Evolutionary conservation across 2,888 invertebrate genomes (phyloP).

Genomic region (Drosophila koepferae): DNA sequence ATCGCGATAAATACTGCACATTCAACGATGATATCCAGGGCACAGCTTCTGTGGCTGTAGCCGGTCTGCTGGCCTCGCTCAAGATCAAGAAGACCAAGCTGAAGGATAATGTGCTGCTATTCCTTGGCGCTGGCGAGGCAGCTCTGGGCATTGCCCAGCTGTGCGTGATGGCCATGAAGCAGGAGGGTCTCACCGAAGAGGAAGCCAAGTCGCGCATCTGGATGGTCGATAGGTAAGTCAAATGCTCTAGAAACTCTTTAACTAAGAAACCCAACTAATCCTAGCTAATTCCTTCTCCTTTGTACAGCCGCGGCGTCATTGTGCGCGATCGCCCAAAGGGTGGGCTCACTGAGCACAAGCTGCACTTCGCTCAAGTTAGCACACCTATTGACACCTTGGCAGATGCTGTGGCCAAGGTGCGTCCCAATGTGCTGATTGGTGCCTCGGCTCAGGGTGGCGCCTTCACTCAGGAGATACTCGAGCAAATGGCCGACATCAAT

Average conservation of each 20-base stretch:
- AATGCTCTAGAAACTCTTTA: no score
- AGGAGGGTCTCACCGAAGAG: constrained; percentile 91
- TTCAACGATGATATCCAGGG: constrained; percentile 99
- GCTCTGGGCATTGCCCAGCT: constrained; percentile 97
- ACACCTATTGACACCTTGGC: constrained; percentile 91
- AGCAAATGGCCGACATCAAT: constrained; percentile 93
- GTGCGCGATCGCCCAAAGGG: constrained; percentile 94
- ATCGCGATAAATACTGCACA: constrained; percentile 94
- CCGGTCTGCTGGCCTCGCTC: constrained; percentile 95
- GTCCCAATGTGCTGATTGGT: constrained; percentile 96
- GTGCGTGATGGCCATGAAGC: constrained; percentile 96
- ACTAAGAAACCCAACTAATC: background rate
- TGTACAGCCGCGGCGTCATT: constrained; percentile 93
- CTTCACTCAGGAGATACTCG: constrained; percentile 95
- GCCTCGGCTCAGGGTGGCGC: constrained; percentile 97
- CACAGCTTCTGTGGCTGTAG: constrained; percentile 97
- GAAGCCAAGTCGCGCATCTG: constrained; percentile 94
- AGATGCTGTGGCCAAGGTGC: constrained; percentile 92
- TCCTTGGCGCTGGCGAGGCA: constrained; percentile 99
- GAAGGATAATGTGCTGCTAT: constrained; percentile 94
- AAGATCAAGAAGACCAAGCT: constrained; percentile 93
- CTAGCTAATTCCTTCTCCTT: background rate
- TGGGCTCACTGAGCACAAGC: constrained; percentile 92
- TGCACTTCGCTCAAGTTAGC: constrained; percentile 92
- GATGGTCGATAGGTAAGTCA: constrained; percentile 91